Evolutionary conservation across 2,888 invertebrate species (phyloP).

Genomic region (Cantharis flavilabris): DNA sequence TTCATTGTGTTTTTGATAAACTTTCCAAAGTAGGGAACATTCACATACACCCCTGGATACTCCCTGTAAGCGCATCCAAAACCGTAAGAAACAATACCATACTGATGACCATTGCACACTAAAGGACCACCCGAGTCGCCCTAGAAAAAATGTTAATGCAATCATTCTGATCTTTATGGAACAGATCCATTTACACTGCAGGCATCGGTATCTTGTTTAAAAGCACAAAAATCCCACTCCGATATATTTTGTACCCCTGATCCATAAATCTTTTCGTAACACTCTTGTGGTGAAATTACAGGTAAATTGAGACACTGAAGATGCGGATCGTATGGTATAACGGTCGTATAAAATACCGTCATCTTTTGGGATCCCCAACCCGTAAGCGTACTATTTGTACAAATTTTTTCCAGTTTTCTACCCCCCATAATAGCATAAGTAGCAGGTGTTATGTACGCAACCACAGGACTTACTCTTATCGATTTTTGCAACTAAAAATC

Average conservation of each 20-base stretch:
- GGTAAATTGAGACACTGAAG: background rate
- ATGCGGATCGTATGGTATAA: background rate
- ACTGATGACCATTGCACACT: slow-evolving; percentile 6
- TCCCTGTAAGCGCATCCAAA: background rate
- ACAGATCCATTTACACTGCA: background rate
- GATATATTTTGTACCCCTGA: accelerated
- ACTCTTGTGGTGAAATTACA: background rate
- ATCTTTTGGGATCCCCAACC: background rate
- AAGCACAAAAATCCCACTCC: background rate
- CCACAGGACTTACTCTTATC: background rate
- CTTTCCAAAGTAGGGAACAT: background rate
- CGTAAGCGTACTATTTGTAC: background rate
- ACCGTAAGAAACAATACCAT: background rate
- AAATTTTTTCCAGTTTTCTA: background rate
- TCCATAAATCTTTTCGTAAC: background rate
- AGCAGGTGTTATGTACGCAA: too few relatives aligned
- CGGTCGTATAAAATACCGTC: too few relatives aligned
- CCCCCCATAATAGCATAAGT: too few relatives aligned
- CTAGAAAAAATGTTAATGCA: background rate
- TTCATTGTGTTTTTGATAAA: background rate
- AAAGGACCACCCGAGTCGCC: slow-evolving; percentile 15
- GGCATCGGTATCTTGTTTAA: background rate
- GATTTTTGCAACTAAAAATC: background rate
- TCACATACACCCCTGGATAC: background rate
- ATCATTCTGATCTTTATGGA: background rate